Evolutionary conservation across 1,140 invertebrate genomes (phyloP).

Genomic region (Colletes gigas): DNA sequence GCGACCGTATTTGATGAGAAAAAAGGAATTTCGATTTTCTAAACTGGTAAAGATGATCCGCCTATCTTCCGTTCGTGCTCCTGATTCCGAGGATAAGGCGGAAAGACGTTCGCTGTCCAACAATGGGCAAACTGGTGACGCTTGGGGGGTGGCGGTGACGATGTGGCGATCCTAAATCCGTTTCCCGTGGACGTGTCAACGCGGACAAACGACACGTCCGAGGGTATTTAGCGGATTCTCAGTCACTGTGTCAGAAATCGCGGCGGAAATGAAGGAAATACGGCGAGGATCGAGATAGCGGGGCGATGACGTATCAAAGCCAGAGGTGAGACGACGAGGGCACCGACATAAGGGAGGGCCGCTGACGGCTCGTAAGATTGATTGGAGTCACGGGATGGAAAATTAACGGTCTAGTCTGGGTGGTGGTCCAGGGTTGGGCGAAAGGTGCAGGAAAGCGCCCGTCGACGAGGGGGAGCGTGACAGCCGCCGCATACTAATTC

Average conservation of each 20-base stretch:
- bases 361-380: slow-evolving; percentile 78
- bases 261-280: slow-evolving; percentile 48
- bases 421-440: slow-evolving; percentile 59
- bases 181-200: slow-evolving; percentile 15
- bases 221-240: slow-evolving; percentile 52
- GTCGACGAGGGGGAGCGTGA: slow-evolving; percentile 65
- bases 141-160: neutral
- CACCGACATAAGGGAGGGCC: slow-evolving; percentile 63
- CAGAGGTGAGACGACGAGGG: slow-evolving; percentile 48
- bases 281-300: slow-evolving; percentile 28
- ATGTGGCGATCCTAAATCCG: slow-evolving; percentile 7
- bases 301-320: slow-evolving; percentile 54
- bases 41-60: too few relatives aligned
- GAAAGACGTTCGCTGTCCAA: neutral
- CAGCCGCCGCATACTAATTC: slow-evolving; percentile 78
- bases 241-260: slow-evolving; percentile 55
- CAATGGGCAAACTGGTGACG: neutral
- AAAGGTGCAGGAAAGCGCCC: slow-evolving; percentile 60
- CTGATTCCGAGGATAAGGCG: neutral
- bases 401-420: slow-evolving; percentile 77
- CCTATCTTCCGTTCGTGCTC: too few relatives aligned
- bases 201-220: slow-evolving; percentile 50
- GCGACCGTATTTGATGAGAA: too few relatives aligned
- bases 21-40: too few relatives aligned
- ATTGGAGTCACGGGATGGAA: slow-evolving; percentile 80